Evolutionary conservation across 2,113 vertebrate species (phyloP).

Genomic region (Mystacornis crossleyi): DNA sequence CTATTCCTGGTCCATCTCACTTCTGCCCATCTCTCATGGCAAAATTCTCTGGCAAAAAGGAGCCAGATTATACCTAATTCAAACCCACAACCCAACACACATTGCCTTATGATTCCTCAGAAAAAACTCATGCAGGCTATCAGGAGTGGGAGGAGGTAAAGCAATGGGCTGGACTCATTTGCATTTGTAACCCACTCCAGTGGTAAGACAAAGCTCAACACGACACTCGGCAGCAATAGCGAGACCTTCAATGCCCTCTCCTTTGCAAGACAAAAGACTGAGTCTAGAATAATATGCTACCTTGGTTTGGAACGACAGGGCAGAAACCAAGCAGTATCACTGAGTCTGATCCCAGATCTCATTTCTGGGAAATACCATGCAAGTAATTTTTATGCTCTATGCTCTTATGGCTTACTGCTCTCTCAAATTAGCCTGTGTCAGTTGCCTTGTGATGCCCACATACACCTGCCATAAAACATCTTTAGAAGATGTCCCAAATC

Average conservation of each 20-base stretch:
- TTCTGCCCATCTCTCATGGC: not conserved
- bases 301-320: not conserved
- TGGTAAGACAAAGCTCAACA: not conserved
- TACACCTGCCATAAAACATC: not conserved
- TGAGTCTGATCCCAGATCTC: not conserved
- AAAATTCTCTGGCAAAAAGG: not conserved
- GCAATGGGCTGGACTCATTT: not conserved
- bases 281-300: not conserved
- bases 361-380: not conserved
- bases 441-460: not conserved
- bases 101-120: not conserved
- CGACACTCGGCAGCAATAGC: rapidly evolving
- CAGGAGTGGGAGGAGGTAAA: not conserved
- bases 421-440: not conserved
- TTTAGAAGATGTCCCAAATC: not conserved
- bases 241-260: not conserved
- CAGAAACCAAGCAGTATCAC: not conserved
- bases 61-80: not conserved
- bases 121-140: not conserved
- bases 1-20: not conserved
- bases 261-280: not conserved
- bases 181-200: not conserved
- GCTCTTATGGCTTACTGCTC: not conserved
- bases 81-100: not conserved
- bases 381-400: not conserved